Base-by-base conservation (phyloP, 2,797 vertebrate genomes). In the Eremophila alpestris region DNA sequence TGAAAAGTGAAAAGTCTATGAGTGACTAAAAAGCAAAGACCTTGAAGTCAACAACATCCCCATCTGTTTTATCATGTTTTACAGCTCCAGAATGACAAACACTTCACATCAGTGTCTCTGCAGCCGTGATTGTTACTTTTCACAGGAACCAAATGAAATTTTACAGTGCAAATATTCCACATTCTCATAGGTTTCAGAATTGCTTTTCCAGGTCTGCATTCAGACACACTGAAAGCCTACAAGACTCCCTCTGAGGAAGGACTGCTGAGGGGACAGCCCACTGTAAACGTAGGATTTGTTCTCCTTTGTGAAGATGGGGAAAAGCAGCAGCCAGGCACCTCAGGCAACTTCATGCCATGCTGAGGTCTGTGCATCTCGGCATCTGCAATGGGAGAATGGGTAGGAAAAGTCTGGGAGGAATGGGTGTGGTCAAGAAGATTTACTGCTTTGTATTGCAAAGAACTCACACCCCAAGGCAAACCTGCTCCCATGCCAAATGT, bases 1-100 rank as follows among this genome's bases (percentile, higher is more conserved):
- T 43, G 70, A 89, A 76, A 87, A 88, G 21, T 78, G 32, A 68
- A 58, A 75, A 83, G 91, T 86, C 63, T 81, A 13, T n/a, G 34
- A 46, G 40, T 88, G 70, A 82, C 55, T 89, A 41, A 84, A 93
- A 89, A 80, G 74, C 74, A 83, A 90, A 59, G 83, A 82, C 51
- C 52, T 90, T 43, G 48, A 59, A 87, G 77, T 80, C 81, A 89
- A 60, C 67, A 86, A 63, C 38, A 86, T 27, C 29, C 27, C 52
- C 45, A 82, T 82, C 60, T 84, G 52, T 56, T 94, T 75, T 48
- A 34, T 70, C 36, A 32, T 26, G 30, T 59, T 87, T 94, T 74
- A 90, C 63, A 94, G 48, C 24, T 89, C 63, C 58, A 41, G 75
- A 90, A 86, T 7, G 45, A 84, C 0, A 5, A 88, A 69, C 1